These are phyloP conservation scores for Watsonalla cultraria DNA, from an alignment of 2,888 invertebrate genomes.

Conservation along the genomic window DNA sequence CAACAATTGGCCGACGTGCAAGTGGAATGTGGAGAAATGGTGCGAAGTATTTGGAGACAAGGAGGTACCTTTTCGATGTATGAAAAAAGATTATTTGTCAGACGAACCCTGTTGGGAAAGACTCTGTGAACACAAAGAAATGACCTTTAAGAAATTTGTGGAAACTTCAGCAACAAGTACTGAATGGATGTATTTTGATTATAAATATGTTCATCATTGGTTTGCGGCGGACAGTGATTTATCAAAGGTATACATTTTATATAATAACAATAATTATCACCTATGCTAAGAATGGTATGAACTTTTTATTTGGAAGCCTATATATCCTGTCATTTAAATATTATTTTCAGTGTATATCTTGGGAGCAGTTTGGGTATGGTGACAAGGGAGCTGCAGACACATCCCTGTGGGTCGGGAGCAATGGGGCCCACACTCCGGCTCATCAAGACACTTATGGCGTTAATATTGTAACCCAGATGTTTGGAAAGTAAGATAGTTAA, in stretches of 20 bases:
- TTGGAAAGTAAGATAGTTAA: conserved; percentile 82
- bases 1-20: conserved; percentile 76
- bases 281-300: too few species aligned
- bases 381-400: conserved; percentile 82
- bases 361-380: conserved; percentile 85
- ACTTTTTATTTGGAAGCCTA: too few species aligned
- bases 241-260: conserved; percentile 64
- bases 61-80: conserved; percentile 78
- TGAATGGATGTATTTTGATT: conserved; percentile 91
- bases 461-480: conserved; percentile 93
- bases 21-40: conserved; percentile 82
- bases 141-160: conserved; percentile 83
- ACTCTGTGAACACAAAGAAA: conserved; percentile 76
- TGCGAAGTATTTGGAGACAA: conserved; percentile 73
- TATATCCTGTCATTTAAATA: background rate
- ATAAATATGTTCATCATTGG: conserved; percentile 87
- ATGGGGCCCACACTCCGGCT: conserved; percentile 94
- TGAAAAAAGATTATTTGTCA: conserved; percentile 51
- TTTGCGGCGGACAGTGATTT: conserved; percentile 78
- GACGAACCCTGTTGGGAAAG: conserved; percentile 89
- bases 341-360: conserved; percentile 56
- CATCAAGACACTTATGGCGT: conserved; percentile 97
- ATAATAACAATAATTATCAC: background rate
- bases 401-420: conserved; percentile 93
- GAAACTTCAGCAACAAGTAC: conserved; percentile 46